Percentiles rank a stretch among this genome's conserved stretches.
Conservation (phyloP, 2,888 invertebrate genomes). For the Unio delphinus region DNA sequence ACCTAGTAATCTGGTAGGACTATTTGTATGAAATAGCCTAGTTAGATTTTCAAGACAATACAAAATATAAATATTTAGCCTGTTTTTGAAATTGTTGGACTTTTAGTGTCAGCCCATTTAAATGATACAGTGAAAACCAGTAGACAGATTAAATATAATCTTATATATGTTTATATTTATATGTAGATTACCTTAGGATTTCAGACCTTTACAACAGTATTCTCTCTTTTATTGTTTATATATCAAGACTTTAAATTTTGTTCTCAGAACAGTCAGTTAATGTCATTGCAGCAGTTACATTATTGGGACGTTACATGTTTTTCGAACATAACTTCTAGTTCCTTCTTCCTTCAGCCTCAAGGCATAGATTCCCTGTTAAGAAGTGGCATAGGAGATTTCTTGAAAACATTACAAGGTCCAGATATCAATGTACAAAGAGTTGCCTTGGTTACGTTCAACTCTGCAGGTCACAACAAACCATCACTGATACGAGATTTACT, state of each 20-base stretch:
- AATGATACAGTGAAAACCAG: no score
- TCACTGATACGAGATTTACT: conserved; percentile 90
- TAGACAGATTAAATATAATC: no score
- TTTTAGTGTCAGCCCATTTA: no score
- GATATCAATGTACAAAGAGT: conserved; percentile 96
- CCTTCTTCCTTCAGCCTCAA: conserved; percentile 79
- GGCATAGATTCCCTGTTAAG: conserved; percentile 90
- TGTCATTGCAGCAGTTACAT: background rate
- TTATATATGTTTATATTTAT: no score
- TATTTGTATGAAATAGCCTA: no score
- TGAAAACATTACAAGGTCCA: conserved; percentile 89
- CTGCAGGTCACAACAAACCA: conserved; percentile 99
- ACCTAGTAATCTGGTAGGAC: no score
- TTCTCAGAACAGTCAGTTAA: background rate
- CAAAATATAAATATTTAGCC: no score
- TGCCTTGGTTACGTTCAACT: conserved; percentile 94
- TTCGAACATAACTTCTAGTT: background rate
- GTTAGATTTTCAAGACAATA: no score
- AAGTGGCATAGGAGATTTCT: conserved; percentile 82
- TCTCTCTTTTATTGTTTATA: no score
- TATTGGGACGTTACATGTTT: no score
- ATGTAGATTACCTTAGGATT: background rate
- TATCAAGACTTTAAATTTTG: background rate
- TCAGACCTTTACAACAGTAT: no score
- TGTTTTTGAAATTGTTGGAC: no score